These are phyloP conservation scores for Ichneumon xanthorius DNA, from an alignment of 2,888 invertebrate genomes.

Conservation along the genomic window DNA sequence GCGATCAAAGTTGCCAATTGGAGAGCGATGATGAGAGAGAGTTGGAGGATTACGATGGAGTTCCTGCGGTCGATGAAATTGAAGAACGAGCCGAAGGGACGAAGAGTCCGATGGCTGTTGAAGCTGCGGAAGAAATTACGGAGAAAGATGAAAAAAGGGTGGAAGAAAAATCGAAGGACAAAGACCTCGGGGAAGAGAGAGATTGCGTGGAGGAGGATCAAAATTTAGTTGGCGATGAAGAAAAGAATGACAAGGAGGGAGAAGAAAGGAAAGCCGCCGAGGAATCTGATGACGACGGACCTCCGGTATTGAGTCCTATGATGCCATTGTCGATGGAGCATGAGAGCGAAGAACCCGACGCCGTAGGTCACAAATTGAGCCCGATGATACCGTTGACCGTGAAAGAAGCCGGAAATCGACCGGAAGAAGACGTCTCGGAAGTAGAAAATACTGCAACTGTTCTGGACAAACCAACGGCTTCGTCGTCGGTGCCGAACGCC, in stretches of 20 bases:
- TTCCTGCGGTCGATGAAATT: not conserved
- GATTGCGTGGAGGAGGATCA: constrained; percentile 46
- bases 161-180: constrained; percentile 10
- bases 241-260: constrained; percentile 19
- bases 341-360: constrained; percentile 58
- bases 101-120: constrained; percentile 62
- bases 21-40: constrained; percentile 71
- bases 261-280: constrained; percentile 54
- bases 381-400: constrained; percentile 71
- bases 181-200: constrained; percentile 29
- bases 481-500: constrained; percentile 18
- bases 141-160: constrained; percentile 19
- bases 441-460: not conserved
- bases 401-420: constrained; percentile 27
- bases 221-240: constrained; percentile 46
- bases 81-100: constrained; percentile 69
- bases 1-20: constrained; percentile 74
- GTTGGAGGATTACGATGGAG: constrained; percentile 13
- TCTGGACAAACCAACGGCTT: not conserved
- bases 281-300: constrained; percentile 81
- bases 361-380: constrained; percentile 72
- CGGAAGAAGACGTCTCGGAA: constrained; percentile 18
- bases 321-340: constrained; percentile 77
- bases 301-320: constrained; percentile 82
- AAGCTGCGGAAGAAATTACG: not conserved